phyloP scores from a whole-genome alignment of 2,113 vertebrate genomes.

The Cephalopterus ornatus region DNA sequence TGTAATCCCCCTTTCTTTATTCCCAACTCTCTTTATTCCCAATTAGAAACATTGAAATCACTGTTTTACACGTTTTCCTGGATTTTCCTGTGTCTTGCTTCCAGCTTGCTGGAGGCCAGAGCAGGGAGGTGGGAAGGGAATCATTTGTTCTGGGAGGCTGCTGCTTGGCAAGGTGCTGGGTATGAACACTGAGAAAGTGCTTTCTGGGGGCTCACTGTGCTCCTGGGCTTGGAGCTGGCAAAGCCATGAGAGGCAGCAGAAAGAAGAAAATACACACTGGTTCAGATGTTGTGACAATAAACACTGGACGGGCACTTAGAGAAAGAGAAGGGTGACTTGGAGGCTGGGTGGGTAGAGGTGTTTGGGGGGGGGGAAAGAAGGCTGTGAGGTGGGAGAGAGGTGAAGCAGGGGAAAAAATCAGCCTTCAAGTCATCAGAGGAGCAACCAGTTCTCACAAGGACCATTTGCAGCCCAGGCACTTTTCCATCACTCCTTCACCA shows the following conservation, averaged over 20 bases:
- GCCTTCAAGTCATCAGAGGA: not conserved
- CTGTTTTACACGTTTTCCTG: not conserved
- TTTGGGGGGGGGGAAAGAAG: not conserved
- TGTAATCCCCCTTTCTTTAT: not conserved
- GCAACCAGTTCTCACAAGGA: not conserved
- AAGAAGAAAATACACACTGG: not conserved
- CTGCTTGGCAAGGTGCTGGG: not conserved
- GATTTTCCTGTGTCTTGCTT: not conserved
- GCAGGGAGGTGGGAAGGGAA: not conserved
- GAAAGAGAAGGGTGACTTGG: too few relatives aligned
- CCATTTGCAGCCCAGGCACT: not conserved
- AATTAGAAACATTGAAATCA: not conserved
- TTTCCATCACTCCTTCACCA: not conserved
- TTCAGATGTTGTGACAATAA: not conserved
- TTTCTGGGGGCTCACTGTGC: fast-evolving
- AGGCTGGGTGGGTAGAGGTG: not conserved
- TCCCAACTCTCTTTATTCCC: not conserved
- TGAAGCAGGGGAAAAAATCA: not conserved
- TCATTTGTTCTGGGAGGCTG: not conserved
- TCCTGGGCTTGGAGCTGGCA: not conserved
- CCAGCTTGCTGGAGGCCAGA: not conserved
- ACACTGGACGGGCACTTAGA: not conserved
- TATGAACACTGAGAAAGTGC: not conserved
- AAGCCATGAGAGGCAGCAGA: not conserved
- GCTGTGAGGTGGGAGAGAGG: not conserved